These are phyloP conservation scores for Apogon hyalosoma DNA, from an alignment of 2,797 vertebrate genomes.

Conservation along the genomic window DNA sequence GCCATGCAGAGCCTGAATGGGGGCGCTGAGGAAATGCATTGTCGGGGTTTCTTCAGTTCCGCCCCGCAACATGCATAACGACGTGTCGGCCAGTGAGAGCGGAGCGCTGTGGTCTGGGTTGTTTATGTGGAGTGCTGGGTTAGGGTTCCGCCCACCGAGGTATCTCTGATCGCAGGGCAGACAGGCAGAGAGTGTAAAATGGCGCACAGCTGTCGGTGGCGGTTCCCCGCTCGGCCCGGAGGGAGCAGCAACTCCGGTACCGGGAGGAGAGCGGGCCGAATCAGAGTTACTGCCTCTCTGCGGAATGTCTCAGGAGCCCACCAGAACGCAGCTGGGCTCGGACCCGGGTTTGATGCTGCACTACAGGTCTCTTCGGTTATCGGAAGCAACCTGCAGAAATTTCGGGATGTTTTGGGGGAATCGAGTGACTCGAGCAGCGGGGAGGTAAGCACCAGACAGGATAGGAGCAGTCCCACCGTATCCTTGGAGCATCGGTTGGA, in stretches of 20 bases:
- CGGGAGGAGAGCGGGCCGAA: conserved; percentile 90
- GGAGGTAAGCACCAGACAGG: conserved; percentile 87
- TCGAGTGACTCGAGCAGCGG: conserved; percentile 95
- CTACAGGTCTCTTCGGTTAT: conserved; percentile 96
- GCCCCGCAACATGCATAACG: conserved; percentile 86
- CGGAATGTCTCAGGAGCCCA: conserved; percentile 81
- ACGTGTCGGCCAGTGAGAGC: conserved; percentile 69
- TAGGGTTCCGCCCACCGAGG: conserved; percentile 89
- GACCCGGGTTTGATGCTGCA: conserved; percentile 96
- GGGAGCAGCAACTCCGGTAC: conserved; percentile 93
- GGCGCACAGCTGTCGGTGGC: conserved; percentile 99
- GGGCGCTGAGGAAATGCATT: conserved; percentile 79
- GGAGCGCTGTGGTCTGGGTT: conserved; percentile 73
- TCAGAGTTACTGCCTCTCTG: conserved; percentile 89
- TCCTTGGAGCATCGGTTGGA: conserved; percentile 15
- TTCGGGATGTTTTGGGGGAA: conserved; percentile 96
- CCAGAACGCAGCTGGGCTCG: conserved; percentile 84
- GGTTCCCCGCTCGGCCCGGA: conserved; percentile 99
- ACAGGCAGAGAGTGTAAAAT: conserved; percentile 98
- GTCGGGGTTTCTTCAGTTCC: conserved; percentile 77
- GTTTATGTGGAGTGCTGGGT: conserved; percentile 87
- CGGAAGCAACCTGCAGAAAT: conserved; percentile 97
- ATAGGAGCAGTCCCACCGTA: conserved; percentile 23
- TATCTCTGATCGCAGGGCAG: conserved; percentile 94
- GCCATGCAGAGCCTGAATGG: conserved; percentile 62